Evolutionary conservation across 1,140 invertebrate genomes (phyloP), one percentile per base, ranked within the genome.

Genomic region (Apolygus lucorum): DNA sequence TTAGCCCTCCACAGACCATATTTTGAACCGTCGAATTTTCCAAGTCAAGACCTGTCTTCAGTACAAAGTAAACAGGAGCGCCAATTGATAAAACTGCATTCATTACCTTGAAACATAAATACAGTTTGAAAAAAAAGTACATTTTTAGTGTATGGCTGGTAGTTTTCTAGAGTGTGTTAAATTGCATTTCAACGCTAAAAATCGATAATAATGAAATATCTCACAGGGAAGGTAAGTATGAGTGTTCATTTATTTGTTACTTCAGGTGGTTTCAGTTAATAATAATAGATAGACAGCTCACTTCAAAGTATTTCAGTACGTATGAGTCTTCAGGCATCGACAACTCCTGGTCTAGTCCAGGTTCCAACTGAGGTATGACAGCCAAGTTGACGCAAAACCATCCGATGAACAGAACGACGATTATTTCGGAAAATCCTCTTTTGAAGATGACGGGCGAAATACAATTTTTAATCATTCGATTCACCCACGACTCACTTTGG

Each of bases 251-350:
- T n/a, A n/a, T n/a, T n/a, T n/a, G n/a, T n/a, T n/a, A n/a, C n/a
- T n/a, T n/a, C n/a, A n/a, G n/a, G n/a, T n/a, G n/a, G n/a, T n/a
- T n/a, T n/a, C n/a, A n/a, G n/a, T n/a, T n/a, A n/a, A n/a, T n/a
- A n/a, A n/a, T n/a, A n/a, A n/a, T n/a, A n/a, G n/a, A n/a, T n/a
- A n/a, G n/a, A n/a, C n/a, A n/a, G n/a, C 73, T 73, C 76, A 86
- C 85, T 72, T 82, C 75, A 81, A 98, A 97, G 79, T 98, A 97
- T 76, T 93, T 88, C 59, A 93, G 78, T 34, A 98, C 90, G 80
- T 93, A 97, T 71, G 94, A 97, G 77, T 96, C 95, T 76, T 96
- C 88, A 0, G 96, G 95, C 92, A 99, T 97, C 1, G 96, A 95
- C 1, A 99, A 81, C 77, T 97, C 92, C 80, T 98, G 94, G 78